Evolutionary conservation across 1,140 invertebrate genomes (phyloP).

Genomic region (Yoshiicerus persimilis): DNA sequence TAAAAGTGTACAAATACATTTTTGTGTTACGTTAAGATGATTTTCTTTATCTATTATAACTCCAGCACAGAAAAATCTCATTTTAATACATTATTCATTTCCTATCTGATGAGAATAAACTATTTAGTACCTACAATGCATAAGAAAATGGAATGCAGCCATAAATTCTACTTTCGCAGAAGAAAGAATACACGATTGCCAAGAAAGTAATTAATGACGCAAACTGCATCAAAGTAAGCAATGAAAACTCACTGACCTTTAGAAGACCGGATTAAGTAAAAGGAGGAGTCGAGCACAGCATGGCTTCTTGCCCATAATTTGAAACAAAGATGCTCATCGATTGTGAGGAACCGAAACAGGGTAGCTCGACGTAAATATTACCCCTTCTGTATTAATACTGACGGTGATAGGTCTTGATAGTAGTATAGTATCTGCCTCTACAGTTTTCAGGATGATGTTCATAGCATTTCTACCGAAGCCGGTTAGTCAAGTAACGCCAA

Average conservation of each 20-base stretch:
- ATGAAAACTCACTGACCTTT: not conserved
- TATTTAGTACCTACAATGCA: too few species aligned
- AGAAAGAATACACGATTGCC: not conserved
- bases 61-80: too few species aligned
- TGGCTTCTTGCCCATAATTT: not conserved
- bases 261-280: not conserved
- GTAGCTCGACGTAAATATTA: not conserved
- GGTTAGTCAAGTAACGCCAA: not conserved
- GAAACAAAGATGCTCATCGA: not conserved
- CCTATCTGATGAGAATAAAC: too few species aligned
- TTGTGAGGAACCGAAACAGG: not conserved
- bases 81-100: too few species aligned
- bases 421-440: not conserved
- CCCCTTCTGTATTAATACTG: not conserved
- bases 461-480: not conserved
- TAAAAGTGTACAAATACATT: too few species aligned
- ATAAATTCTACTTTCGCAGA: too few species aligned
- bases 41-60: too few species aligned
- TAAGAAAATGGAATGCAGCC: too few species aligned
- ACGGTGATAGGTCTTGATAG: not conserved
- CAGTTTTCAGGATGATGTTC: not conserved
- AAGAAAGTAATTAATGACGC: not conserved
- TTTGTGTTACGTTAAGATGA: too few species aligned
- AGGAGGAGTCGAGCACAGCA: not conserved
- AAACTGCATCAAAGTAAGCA: not conserved